phyloP scores from a whole-genome alignment of 2,888 invertebrate species.

The Dryobota labecula region DNA sequence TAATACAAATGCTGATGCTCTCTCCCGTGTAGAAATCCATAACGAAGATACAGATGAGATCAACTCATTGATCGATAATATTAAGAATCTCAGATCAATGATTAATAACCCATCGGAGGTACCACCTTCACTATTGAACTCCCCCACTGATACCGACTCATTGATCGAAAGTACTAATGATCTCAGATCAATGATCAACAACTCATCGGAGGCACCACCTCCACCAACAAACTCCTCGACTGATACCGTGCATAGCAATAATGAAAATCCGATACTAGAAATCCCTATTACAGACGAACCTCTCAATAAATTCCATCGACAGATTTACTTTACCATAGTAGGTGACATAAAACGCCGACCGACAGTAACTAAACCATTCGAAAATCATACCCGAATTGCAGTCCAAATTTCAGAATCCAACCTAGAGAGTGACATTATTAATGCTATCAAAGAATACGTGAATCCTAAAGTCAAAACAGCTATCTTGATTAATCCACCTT shows the following conservation, averaged over 20 bases:
- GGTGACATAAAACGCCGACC: slow-evolving; percentile 1
- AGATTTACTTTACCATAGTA: too few relatives aligned
- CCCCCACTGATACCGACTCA: background rate
- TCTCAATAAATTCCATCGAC: slow-evolving; percentile 5
- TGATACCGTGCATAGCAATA: background rate
- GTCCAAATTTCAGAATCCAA: slow-evolving; percentile 5
- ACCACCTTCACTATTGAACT: background rate
- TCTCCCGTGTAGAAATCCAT: too few relatives aligned
- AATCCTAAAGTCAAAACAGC: background rate
- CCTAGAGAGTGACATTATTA: background rate
- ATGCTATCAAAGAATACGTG: slow-evolving; percentile 1
- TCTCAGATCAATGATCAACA: too few relatives aligned
- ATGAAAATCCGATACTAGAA: background rate
- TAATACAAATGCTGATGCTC: too few relatives aligned
- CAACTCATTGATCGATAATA: too few relatives aligned
- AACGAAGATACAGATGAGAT: too few relatives aligned
- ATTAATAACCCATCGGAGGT: background rate
- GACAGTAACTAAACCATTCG: background rate
- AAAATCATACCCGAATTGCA: background rate
- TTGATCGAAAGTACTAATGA: background rate
- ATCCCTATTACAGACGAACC: slow-evolving; percentile 12
- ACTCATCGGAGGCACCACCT: too few relatives aligned
- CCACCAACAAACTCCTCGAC: slow-evolving; percentile 3
- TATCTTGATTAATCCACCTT: background rate
- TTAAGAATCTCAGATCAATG: too few relatives aligned